Evolutionary conservation across 2,888 invertebrate genomes (phyloP).

Genomic region (Harpalus rubripes): DNA sequence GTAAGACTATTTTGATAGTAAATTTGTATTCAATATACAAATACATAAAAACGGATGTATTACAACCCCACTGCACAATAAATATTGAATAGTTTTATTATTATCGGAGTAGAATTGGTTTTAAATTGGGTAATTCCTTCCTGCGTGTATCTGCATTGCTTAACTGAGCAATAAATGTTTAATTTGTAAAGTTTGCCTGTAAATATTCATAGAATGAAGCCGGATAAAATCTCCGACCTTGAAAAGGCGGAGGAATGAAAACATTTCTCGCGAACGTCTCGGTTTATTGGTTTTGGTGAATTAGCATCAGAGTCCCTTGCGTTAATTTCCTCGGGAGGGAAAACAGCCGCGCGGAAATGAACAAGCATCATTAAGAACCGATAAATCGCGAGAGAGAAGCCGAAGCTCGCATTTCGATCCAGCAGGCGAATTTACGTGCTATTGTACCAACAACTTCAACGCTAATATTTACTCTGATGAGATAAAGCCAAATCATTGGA

Average conservation of each 20-base stretch:
- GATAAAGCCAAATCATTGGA: slow-evolving; percentile 39
- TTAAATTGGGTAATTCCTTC: neutral
- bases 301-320: slow-evolving; percentile 57
- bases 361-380: slow-evolving; percentile 64
- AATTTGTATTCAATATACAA: too few species aligned
- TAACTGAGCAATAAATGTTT: slow-evolving; percentile 3
- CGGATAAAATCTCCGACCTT: slow-evolving; percentile 40
- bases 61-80: too few species aligned
- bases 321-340: slow-evolving; percentile 62
- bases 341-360: slow-evolving; percentile 63
- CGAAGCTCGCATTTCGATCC: slow-evolving; percentile 21
- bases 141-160: neutral
- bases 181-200: slow-evolving; percentile 1
- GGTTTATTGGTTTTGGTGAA: slow-evolving; percentile 64
- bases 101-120: neutral
- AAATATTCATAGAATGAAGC: slow-evolving; percentile 17
- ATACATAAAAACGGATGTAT: too few species aligned
- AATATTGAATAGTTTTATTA: too few species aligned
- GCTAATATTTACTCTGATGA: slow-evolving; percentile 38
- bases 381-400: slow-evolving; percentile 56
- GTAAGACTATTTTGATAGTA: too few species aligned
- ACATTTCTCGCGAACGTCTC: slow-evolving; percentile 45
- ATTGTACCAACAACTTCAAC: slow-evolving; percentile 26
- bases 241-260: slow-evolving; percentile 40
- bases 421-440: slow-evolving; percentile 19